phyloP scores from a whole-genome alignment of 2,113 vertebrate genomes.

The Condylura cristata region DNA sequence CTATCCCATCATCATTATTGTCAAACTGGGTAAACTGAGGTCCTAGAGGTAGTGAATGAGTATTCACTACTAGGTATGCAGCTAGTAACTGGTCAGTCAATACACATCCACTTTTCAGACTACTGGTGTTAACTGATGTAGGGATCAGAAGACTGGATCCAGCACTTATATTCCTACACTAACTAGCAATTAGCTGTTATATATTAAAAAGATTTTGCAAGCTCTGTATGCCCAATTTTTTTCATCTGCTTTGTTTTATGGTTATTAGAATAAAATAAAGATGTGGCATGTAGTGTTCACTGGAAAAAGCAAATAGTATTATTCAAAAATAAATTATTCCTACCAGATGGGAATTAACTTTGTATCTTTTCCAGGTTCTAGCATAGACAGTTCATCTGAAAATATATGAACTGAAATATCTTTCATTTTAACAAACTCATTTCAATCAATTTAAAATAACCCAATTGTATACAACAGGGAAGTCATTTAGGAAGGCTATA shows the following conservation, averaged over 20 bases:
- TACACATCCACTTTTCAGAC: neutral
- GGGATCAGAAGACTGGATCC: neutral
- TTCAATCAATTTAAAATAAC: conserved; percentile 54
- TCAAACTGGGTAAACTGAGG: neutral
- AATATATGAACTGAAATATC: conserved; percentile 33
- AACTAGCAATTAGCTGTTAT: neutral
- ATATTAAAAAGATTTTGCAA: neutral
- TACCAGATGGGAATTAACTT: conserved; percentile 26
- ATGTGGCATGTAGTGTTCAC: neutral
- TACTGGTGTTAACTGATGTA: neutral
- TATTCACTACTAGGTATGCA: neutral
- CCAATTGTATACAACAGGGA: neutral
- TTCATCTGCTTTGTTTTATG: neutral
- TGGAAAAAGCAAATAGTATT: conserved; percentile 11
- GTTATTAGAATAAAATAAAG: conserved; percentile 41
- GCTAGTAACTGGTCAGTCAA: neutral
- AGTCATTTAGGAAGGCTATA: neutral
- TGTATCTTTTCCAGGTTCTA: conserved; percentile 40
- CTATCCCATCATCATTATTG: neutral
- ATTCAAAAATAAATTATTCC: conserved; percentile 12
- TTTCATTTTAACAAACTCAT: conserved; percentile 33
- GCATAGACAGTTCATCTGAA: neutral
- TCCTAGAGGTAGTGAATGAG: neutral
- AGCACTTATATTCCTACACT: neutral
- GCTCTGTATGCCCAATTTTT: neutral